phyloP scores from a whole-genome alignment of 2,888 invertebrate species.

The Mongoloraphidia duomilia region DNA sequence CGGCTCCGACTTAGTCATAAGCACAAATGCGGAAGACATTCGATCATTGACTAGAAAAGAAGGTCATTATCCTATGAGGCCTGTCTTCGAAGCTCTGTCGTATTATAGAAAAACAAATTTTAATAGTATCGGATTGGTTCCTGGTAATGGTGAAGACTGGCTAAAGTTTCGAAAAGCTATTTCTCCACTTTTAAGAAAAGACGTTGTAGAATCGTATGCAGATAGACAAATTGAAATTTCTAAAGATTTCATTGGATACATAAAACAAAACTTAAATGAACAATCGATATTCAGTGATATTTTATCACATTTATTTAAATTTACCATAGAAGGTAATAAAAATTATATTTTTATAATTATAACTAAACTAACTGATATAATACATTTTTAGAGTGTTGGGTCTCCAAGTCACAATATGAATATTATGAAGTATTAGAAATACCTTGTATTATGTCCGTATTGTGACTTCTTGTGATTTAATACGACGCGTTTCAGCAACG shows the following conservation, averaged over 20 bases:
- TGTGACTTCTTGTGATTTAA: no score
- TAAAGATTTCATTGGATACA: conserved; percentile 29
- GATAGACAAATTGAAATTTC: conserved; percentile 29
- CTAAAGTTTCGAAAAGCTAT: conserved; percentile 35
- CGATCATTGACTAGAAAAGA: conserved; percentile 33
- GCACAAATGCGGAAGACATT: conserved; percentile 35
- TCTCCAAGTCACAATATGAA: no score
- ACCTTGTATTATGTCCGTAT: no score
- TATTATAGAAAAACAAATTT: conserved; percentile 30
- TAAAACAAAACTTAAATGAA: conserved; percentile 21
- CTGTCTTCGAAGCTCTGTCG: conserved; percentile 35
- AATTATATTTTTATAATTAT: background rate
- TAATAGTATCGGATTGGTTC: conserved; percentile 37
- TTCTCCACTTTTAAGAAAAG: conserved; percentile 33
- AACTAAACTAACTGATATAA: background rate
- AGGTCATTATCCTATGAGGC: conserved; percentile 34
- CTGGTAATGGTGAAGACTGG: conserved; percentile 44
- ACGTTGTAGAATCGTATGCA: conserved; percentile 29
- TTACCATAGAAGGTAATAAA: conserved; percentile 28
- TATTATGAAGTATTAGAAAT: no score
- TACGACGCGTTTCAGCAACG: no score
- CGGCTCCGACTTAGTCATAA: conserved; percentile 29
- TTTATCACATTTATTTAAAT: conserved; percentile 26
- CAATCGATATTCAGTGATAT: conserved; percentile 25
- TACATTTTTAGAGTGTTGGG: background rate